Conservation (phyloP, 2,797 vertebrate species). For the Pagetopsis macropterus region DNA sequence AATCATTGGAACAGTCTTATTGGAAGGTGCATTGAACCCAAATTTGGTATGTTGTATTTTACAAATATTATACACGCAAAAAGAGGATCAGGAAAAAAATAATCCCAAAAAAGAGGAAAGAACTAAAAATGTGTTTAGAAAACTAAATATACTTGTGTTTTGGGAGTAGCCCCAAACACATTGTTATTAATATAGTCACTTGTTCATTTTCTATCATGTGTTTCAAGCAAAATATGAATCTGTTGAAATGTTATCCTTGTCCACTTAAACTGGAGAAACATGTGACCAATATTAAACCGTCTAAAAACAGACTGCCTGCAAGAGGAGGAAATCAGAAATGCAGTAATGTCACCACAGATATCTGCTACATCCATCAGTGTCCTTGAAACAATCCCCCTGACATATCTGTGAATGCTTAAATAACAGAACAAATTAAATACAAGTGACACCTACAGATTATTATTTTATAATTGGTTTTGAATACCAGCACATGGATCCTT, state of each 20-base stretch:
- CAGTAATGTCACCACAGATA: conserved; percentile 18
- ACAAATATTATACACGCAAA: no score
- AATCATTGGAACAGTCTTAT: no score
- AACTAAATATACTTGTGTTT: not conserved
- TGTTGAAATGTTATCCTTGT: not conserved
- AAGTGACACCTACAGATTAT: conserved; percentile 70
- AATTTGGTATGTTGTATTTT: no score
- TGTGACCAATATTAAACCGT: conserved; percentile 2
- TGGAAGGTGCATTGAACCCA: no score
- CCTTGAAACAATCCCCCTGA: conserved; percentile 75
- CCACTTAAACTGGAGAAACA: not conserved
- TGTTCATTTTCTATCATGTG: not conserved
- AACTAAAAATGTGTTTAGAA: not conserved
- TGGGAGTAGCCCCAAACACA: not conserved
- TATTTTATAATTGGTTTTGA: conserved; percentile 76
- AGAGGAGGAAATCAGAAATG: conserved; percentile 25
- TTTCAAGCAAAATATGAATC: not conserved
- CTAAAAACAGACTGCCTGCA: conserved; percentile 2
- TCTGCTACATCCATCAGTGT: conserved; percentile 36
- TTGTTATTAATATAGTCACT: not conserved
- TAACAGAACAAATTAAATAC: conserved; percentile 71
- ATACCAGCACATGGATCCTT: conserved; percentile 69
- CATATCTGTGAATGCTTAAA: conserved; percentile 70
- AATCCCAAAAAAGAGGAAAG: not conserved
- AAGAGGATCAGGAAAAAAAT: no score